Conservation (phyloP, 2,113 vertebrate species). For the Neodon shergylaensis region DNA sequence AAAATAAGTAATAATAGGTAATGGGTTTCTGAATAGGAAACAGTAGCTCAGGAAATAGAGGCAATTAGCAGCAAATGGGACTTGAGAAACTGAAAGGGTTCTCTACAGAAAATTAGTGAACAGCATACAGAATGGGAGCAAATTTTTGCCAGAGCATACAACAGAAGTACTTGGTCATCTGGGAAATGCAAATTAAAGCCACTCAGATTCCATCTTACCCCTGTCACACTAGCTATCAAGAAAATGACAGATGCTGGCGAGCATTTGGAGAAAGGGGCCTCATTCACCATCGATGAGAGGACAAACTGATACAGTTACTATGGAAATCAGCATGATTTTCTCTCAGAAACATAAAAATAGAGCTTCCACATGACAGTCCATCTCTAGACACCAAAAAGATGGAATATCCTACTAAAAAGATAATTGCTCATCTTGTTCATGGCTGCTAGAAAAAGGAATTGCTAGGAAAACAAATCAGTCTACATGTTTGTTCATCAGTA, state of each 20-base stretch:
- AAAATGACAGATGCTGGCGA: not conserved
- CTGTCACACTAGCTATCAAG: not conserved
- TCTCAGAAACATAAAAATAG: not conserved
- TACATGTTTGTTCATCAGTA: not conserved
- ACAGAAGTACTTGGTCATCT: not conserved
- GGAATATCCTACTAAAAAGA: not conserved
- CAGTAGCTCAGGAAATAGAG: not conserved
- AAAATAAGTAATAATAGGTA: not conserved
- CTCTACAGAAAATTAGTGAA: not conserved
- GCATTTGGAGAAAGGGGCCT: not conserved
- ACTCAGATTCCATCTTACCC: not conserved
- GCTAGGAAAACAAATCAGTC: not conserved
- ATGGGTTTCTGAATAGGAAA: not conserved
- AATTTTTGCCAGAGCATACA: not conserved
- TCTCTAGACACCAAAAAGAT: not conserved
- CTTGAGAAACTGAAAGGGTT: not conserved
- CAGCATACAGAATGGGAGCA: not conserved
- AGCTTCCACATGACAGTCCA: not conserved
- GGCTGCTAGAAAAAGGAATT: not conserved
- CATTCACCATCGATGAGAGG: not conserved
- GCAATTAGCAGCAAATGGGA: not conserved
- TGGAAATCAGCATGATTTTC: not conserved
- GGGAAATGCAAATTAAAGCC: not conserved
- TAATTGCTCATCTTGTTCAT: not conserved
- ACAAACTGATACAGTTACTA: not conserved